Base-by-base conservation (phyloP, 2,113 vertebrate species). In the Vicugna pacos region DNA sequence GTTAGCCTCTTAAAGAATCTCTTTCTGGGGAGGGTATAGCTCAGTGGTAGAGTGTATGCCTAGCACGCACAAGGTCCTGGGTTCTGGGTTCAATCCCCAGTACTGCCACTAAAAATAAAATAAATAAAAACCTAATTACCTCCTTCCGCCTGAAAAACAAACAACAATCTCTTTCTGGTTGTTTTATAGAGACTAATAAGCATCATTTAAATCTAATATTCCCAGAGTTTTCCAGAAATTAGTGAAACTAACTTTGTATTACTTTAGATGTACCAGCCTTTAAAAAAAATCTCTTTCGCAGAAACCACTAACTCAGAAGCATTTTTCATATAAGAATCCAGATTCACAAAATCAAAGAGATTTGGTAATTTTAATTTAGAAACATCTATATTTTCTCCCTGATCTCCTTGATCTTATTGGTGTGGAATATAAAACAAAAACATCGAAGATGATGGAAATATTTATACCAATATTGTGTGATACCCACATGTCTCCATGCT, bases 171-270 rank as follows among this genome's bases (percentile, higher is more conserved):
- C 13, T 87, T 72, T 60, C 58, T 42, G 77, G 76, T 17, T 48
- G 32, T 7, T 26, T 48, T 64, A 52, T 3, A 64, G 9, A 73
- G 32, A 83, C 75, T 67, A 48, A 83, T 38, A 42, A 62, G 9
- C 13, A 89, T 85, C 79, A 92, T 42, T 89, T 80, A 85, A 86
- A 91, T 35, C 60, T 69, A 77, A 64, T 62, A 82, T 35, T 87
- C 20, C 28, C 67, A 87, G 48, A 91, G 30, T 77, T 76, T 83
- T 64, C 58, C 11, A 79, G 46, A 80, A 91, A 91, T 86, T 28
- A 54, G 52, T 70, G 48, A 38, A 93, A 85, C 54, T 72, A 79
- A 86, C 65, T 8, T 30, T 28, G 20, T 14, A n/a, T 14, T 75
- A 92, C 32, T 76, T 84, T 80, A 80, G 50, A 65, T 67, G 17